These are phyloP conservation scores for Acronicta alni DNA, from an alignment of 2,888 invertebrate genomes.

Conservation along the genomic window DNA sequence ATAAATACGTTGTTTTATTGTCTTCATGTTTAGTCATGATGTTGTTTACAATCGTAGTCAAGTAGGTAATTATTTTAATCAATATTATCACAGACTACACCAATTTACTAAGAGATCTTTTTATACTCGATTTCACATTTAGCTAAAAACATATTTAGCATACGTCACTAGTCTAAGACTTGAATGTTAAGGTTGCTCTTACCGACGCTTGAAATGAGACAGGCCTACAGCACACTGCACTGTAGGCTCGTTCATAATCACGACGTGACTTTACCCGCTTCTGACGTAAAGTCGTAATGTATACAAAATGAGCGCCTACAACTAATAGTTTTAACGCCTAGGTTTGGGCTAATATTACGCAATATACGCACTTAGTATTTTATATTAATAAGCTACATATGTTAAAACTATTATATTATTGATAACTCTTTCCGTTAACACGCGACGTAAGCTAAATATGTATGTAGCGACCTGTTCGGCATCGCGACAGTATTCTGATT, in stretches of 20 bases:
- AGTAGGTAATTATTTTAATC: conserved; percentile 34
- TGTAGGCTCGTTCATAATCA: not conserved
- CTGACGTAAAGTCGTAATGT: too few relatives aligned
- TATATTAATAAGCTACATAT: too few relatives aligned
- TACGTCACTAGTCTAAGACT: conserved; percentile 7
- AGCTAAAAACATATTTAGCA: conserved; percentile 17
- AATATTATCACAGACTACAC: conserved; percentile 32
- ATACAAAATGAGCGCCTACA: not conserved
- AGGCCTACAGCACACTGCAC: not conserved
- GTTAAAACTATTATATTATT: too few relatives aligned
- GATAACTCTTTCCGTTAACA: not conserved
- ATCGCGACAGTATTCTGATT: conserved; percentile 60
- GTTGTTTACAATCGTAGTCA: conserved; percentile 36
- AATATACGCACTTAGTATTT: too few relatives aligned
- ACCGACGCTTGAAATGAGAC: not conserved
- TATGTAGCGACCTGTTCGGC: conserved; percentile 28
- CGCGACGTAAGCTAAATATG: conserved; percentile 25
- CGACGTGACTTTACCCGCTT: not conserved
- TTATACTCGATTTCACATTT: conserved; percentile 32
- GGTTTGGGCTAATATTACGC: not conserved
- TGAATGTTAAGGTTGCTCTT: not conserved
- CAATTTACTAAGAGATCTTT: conserved; percentile 23
- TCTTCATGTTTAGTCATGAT: conserved; percentile 48
- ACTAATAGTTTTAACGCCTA: not conserved
- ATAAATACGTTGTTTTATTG: conserved; percentile 29